These are phyloP conservation scores for Mus caroli DNA, from an alignment of 2,797 vertebrate species.

Conservation along the genomic window DNA sequence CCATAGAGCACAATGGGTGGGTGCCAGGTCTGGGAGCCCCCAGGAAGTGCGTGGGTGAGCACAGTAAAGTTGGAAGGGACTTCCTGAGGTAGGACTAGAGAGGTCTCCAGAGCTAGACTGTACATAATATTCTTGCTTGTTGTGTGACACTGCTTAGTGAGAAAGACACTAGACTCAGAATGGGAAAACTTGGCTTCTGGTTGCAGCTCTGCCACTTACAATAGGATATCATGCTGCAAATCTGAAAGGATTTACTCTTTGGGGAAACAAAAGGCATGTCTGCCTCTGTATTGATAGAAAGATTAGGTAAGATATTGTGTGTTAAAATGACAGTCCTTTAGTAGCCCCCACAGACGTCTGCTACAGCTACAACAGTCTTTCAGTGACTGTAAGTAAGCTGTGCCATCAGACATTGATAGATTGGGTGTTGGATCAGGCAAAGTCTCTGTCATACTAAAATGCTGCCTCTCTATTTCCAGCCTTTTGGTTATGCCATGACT, in stretches of 20 bases:
- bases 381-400: conserved; percentile 28
- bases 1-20: neutral
- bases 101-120: neutral
- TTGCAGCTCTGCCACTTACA: neutral
- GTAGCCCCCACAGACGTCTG: neutral
- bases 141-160: neutral
- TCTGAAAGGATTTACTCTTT: conserved; percentile 6
- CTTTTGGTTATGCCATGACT: neutral
- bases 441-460: neutral
- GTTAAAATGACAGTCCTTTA: neutral
- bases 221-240: neutral
- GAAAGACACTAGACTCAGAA: conserved; percentile 50
- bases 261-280: neutral
- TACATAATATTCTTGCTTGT: neutral
- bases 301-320: neutral
- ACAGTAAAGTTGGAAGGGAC: neutral
- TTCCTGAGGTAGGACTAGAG: neutral
- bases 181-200: conserved; percentile 4
- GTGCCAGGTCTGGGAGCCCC: neutral
- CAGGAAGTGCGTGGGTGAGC: neutral
- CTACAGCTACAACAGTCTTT: conserved; percentile 42
- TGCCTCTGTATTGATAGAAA: neutral
- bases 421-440: neutral
- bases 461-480: neutral
- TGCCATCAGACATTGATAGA: neutral